phyloP scores from a whole-genome alignment of 2,888 invertebrate species.

The Tetropium fuscum region DNA sequence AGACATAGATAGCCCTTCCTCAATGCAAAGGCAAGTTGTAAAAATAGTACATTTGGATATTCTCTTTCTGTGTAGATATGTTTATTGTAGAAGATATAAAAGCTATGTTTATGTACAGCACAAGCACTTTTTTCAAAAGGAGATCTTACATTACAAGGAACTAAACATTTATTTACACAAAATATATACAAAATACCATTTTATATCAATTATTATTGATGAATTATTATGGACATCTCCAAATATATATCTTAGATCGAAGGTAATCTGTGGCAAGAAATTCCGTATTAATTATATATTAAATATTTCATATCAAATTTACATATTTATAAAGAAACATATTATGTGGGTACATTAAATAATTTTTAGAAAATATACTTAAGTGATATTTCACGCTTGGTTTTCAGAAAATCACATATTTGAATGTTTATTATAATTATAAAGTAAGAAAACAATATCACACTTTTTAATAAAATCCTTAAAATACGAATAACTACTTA shows the following conservation, averaged over 20 bases:
- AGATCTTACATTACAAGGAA: constrained; percentile 23
- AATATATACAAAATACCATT: constrained; percentile 21
- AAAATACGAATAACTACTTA: background rate
- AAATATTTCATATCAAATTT: too few relatives aligned
- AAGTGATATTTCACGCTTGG: background rate
- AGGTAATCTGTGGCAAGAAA: constrained; percentile 14
- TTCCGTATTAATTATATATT: constrained; percentile 5
- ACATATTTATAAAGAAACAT: background rate
- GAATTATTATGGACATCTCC: background rate
- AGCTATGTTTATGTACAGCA: constrained; percentile 24
- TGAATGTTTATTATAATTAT: constrained; percentile 1
- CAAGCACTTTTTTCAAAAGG: constrained; percentile 16
- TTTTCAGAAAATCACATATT: background rate
- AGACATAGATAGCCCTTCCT: background rate
- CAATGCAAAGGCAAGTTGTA: constrained; percentile 7
- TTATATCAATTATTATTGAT: constrained; percentile 21
- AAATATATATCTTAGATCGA: background rate
- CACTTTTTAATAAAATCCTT: constrained; percentile 12
- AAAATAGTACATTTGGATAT: constrained; percentile 5
- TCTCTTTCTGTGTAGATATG: constrained; percentile 14
- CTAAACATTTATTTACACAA: constrained; percentile 23
- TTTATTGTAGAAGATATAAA: constrained; percentile 21
- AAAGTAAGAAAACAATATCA: constrained; percentile 10
- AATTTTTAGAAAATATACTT: too few relatives aligned
- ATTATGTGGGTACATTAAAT: too few relatives aligned